Base-by-base conservation (phyloP, 2,888 invertebrate genomes). In the Steinernema scapterisci region DNA sequence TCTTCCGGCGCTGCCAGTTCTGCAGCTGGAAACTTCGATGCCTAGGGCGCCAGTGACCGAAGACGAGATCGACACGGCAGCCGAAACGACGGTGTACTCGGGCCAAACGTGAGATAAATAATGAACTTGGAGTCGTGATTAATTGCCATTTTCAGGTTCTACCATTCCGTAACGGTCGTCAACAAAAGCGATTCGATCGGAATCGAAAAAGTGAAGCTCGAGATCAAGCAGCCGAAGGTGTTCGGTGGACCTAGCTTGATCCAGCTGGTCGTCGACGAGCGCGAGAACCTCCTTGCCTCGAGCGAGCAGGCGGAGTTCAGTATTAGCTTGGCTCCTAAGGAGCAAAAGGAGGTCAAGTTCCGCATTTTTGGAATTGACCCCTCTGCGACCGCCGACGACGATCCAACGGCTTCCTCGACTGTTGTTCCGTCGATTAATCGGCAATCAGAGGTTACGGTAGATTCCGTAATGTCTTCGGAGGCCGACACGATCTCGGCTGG, bases 311-410 rank as follows among this genome's bases (percentile, higher is more conserved):
- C 23, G 16, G 71, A 46, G 19, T 25, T 25, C 31, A 16, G 23
- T n/a, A 78, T 79, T 74, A 43, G 52, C 7, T 73, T 86, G 0
- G 76, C 74, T 0, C 81, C 86, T 1, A 74, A 75, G 5, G 80
- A 80, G 51, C 72, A 75, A 9, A 78, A 75, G 44, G 79, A 82
- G 31, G 74, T 86, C 38, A 76, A 75, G n/a, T 83, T 86, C 74
- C 78, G 78, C 19, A 83, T 86, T 19, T 86, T 87, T 73, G 86
- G 86, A 56, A 84, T 86, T 38, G 86, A 87, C 77, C 85, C 86
- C 70, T 81, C 85, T 0, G 79, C 83, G 2, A 83, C 85, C 0
- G 80, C 85, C 0, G 83, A 82, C 25, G 85, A 84, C 5, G 77
- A 80, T 19, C 76, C 76, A 7, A 75, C 76, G 0, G 72, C 76